These are phyloP conservation scores for Diabrotica undecimpunctata DNA, from an alignment of 1,140 invertebrate genomes.

Conservation along the genomic window DNA sequence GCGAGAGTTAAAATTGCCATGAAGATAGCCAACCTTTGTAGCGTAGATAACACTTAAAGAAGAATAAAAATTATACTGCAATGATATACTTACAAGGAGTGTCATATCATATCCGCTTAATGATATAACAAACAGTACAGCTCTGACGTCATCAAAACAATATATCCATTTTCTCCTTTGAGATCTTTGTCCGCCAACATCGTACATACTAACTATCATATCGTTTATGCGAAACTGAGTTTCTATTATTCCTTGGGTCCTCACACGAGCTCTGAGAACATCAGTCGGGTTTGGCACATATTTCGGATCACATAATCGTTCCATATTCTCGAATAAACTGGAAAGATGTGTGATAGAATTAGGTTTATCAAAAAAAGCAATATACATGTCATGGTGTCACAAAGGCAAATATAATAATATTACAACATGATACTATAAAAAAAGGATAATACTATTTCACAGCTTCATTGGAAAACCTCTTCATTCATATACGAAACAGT, in stretches of 20 bases:
- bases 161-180: slow-evolving; percentile 76
- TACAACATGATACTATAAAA: no score
- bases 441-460: no score
- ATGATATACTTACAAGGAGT: slow-evolving; percentile 50
- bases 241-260: slow-evolving; percentile 74
- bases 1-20: no score
- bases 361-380: not conserved
- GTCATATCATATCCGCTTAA: slow-evolving; percentile 66
- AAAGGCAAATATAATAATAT: no score
- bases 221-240: slow-evolving; percentile 71
- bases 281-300: slow-evolving; percentile 71
- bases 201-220: slow-evolving; percentile 60
- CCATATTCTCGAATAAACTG: slow-evolving; percentile 69
- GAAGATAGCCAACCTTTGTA: no score
- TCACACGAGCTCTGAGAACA: slow-evolving; percentile 66
- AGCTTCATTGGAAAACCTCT: no score
- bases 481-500: no score
- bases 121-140: slow-evolving; percentile 63
- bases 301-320: slow-evolving; percentile 59
- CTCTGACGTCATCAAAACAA: slow-evolving; percentile 65
- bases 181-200: slow-evolving; percentile 67
- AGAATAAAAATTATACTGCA: no score
- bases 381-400: not conserved
- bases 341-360: slow-evolving; percentile 21
- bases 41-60: no score